These are phyloP conservation scores for Nesogale talazaci DNA, from an alignment of 2,113 vertebrate species.

Conservation along the genomic window DNA sequence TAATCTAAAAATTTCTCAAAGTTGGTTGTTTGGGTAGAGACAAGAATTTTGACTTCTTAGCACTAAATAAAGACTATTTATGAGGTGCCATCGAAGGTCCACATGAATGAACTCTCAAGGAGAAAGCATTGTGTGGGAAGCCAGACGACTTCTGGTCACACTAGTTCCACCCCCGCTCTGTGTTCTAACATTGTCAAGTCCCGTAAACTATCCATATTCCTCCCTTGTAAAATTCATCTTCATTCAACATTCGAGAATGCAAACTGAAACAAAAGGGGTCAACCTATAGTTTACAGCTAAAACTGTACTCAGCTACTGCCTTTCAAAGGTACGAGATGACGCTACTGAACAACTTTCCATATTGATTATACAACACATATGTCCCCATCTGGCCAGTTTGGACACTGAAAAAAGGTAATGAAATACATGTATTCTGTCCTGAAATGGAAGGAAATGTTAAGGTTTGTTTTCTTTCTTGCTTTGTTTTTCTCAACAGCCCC, in stretches of 20 bases:
- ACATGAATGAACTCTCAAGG: background rate
- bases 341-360: background rate
- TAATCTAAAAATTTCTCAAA: background rate
- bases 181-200: background rate
- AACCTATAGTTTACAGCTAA: background rate
- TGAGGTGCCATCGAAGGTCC: background rate
- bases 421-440: background rate
- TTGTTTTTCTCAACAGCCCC: background rate
- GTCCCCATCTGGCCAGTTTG: background rate
- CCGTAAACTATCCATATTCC: background rate
- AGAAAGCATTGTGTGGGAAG: background rate
- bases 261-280: background rate
- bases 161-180: rapidly evolving
- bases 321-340: background rate
- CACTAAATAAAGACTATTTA: background rate
- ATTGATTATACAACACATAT: background rate
- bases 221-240: background rate
- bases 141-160: background rate
- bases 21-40: background rate
- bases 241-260: background rate
- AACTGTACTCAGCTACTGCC: background rate
- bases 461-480: background rate
- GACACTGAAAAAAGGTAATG: background rate
- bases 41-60: background rate
- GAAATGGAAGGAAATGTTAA: background rate